These are phyloP conservation scores for Gryon sp. DNA, from an alignment of 1,140 invertebrate genomes.

Conservation along the genomic window DNA sequence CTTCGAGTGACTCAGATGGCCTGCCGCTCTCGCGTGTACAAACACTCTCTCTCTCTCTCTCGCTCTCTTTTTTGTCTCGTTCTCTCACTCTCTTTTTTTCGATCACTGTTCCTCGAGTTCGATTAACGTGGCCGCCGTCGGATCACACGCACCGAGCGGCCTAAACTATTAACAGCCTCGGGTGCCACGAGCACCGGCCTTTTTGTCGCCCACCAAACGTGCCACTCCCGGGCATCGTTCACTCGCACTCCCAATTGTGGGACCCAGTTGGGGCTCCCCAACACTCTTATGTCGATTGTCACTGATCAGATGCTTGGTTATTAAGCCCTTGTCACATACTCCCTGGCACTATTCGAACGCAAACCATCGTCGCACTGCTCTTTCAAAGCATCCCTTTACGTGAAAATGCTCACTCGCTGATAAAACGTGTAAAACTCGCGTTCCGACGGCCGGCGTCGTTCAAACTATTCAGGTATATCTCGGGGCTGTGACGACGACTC, in stretches of 20 bases:
- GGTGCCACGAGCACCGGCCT: neutral
- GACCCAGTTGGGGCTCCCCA: neutral
- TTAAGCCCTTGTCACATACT: constrained; percentile 6
- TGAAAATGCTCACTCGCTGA: neutral
- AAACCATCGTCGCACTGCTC: constrained; percentile 12
- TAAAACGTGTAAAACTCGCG: constrained; percentile 17
- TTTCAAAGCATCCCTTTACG: neutral
- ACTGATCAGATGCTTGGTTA: neutral
- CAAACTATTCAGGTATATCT: neutral
- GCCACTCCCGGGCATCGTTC: constrained; percentile 24
- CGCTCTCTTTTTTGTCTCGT: neutral
- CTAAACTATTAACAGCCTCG: neutral
- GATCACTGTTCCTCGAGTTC: neutral
- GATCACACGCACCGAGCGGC: neutral
- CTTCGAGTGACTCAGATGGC: constrained; percentile 72
- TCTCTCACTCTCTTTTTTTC: neutral
- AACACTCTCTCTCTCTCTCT: too few relatives aligned
- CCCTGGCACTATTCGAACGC: constrained; percentile 9
- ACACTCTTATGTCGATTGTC: constrained; percentile 4
- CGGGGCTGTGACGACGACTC: constrained; percentile 4
- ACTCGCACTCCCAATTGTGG: neutral
- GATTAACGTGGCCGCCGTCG: constrained; percentile 12
- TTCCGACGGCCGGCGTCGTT: constrained; percentile 45
- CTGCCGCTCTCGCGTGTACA: constrained; percentile 5
- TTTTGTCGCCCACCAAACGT: neutral